These are phyloP conservation scores for Psophia crepitans DNA, from an alignment of 2,113 vertebrate genomes.

Conservation along the genomic window DNA sequence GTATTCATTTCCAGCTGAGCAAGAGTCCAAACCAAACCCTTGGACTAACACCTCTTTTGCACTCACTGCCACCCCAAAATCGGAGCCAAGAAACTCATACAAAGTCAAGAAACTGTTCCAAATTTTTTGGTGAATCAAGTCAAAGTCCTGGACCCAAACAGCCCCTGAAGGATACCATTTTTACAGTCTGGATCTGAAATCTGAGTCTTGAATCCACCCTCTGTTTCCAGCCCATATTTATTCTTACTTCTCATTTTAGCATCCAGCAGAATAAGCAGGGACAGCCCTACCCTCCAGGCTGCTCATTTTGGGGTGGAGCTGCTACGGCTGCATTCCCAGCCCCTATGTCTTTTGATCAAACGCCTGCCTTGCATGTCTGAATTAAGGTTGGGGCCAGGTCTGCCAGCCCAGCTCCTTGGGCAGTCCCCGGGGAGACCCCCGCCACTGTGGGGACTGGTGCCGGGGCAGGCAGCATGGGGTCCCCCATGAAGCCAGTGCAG, in stretches of 20 bases:
- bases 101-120: neutral
- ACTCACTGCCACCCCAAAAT: neutral
- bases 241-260: neutral
- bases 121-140: neutral
- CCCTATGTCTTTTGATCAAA: neutral
- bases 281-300: neutral
- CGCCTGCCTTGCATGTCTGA: fast-evolving
- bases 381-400: fast-evolving
- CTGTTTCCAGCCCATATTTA: neutral
- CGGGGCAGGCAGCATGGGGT: fast-evolving
- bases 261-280: neutral
- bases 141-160: neutral
- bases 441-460: fast-evolving
- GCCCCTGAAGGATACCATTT: neutral
- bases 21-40: slow-evolving; percentile 19
- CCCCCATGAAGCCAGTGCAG: neutral
- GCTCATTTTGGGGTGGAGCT: neutral
- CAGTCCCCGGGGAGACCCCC: fast-evolving
- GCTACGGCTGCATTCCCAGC: neutral
- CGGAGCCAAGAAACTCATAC: slow-evolving; percentile 3
- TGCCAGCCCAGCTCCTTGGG: fast-evolving
- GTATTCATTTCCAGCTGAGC: slow-evolving; percentile 9
- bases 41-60: slow-evolving; percentile 52
- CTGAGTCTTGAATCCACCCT: neutral
- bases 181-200: neutral